phyloP scores from a whole-genome alignment of 2,888 invertebrate species.

The Drosophila anomelani region DNA sequence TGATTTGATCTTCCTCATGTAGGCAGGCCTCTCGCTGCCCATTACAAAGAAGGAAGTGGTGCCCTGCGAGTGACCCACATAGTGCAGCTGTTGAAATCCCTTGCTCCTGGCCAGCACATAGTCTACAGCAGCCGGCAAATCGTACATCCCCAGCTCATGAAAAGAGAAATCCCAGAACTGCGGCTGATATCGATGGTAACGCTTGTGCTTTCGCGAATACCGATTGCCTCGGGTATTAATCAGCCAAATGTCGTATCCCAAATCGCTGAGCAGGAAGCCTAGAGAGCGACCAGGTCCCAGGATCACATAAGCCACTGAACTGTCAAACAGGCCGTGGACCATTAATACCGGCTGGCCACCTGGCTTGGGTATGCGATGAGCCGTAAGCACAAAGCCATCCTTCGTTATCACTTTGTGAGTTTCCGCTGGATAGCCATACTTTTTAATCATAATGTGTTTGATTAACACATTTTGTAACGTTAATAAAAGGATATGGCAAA shows the following conservation, averaged over 20 bases:
- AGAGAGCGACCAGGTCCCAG: constrained; percentile 88
- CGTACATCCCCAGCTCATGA: constrained; percentile 89
- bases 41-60: constrained; percentile 84
- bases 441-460: constrained; percentile 67
- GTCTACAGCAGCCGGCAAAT: constrained; percentile 89
- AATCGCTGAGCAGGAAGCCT: constrained; percentile 86
- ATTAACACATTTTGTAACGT: too few species aligned
- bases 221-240: constrained; percentile 88
- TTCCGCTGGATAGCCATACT: constrained; percentile 88
- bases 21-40: constrained; percentile 84
- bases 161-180: constrained; percentile 88
- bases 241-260: constrained; percentile 87
- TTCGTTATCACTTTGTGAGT: constrained; percentile 87
- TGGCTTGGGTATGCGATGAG: constrained; percentile 88
- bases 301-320: constrained; percentile 90
- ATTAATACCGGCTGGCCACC: constrained; percentile 86
- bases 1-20: constrained; percentile 85
- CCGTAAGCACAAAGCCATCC: constrained; percentile 90
- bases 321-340: constrained; percentile 90
- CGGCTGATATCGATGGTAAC: constrained; percentile 85
- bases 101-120: constrained; percentile 86
- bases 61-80: constrained; percentile 89
- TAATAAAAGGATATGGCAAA: too few species aligned
- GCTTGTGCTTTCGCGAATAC: constrained; percentile 86
- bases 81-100: constrained; percentile 85